phyloP scores from a whole-genome alignment of 92 coral and sea anemone species.

The Metridium senile region DNA sequence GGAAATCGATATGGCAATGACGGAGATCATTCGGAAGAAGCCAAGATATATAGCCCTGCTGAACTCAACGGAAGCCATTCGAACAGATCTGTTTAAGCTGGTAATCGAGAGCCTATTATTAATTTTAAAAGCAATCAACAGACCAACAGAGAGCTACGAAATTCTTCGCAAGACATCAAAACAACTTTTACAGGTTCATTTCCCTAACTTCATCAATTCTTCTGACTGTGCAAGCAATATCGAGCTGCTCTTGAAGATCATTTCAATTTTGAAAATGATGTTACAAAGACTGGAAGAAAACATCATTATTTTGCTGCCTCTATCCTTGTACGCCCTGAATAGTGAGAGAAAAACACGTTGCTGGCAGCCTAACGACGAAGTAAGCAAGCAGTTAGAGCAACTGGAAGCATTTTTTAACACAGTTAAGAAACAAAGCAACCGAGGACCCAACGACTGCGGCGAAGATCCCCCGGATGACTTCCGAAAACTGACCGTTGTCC shows the following conservation, averaged over 20 bases:
- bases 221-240: not conserved
- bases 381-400: conserved; percentile 17
- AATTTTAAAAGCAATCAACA: not conserved
- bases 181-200: not conserved
- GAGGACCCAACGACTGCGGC: not conserved
- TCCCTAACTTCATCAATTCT: not conserved
- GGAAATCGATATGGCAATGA: conserved; percentile 33
- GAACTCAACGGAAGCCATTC: conserved; percentile 29
- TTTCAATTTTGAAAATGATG: conserved; percentile 29
- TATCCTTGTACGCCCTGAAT: too few relatives aligned
- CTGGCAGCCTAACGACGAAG: not conserved
- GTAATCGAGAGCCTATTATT: conserved; percentile 19
- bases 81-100: conserved; percentile 51
- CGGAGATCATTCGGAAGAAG: conserved; percentile 15
- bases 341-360: not conserved
- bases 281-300: conserved; percentile 26
- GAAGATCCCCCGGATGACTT: conserved; percentile 80
- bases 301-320: not conserved
- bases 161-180: conserved; percentile 10
- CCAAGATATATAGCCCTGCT: conserved; percentile 41
- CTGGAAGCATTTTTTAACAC: conserved; percentile 29
- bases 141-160: not conserved
- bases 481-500: conserved; percentile 65
- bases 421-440: conserved; percentile 26
- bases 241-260: conserved; percentile 7